Conservation (phyloP, 2,888 invertebrate genomes). For the Rhamphomyia laevipes region DNA sequence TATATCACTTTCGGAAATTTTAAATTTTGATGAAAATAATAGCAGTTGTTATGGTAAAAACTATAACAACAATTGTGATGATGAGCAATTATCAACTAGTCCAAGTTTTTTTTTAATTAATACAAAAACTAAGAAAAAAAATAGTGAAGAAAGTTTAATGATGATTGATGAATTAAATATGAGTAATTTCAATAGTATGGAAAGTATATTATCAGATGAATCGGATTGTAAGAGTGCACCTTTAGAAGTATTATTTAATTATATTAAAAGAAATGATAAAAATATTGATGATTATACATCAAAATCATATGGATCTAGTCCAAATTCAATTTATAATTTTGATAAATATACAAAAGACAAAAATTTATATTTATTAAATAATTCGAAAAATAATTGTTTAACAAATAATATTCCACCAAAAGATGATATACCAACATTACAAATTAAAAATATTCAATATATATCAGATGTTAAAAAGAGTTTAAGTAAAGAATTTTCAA, state of each 20-base stretch:
- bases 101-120: conserved; percentile 73
- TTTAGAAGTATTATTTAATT: conserved; percentile 53
- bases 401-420: conserved; percentile 13
- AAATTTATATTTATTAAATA: conserved; percentile 28
- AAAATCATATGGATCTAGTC: conserved; percentile 53
- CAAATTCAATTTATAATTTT: conserved; percentile 45
- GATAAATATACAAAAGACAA: conserved; percentile 36
- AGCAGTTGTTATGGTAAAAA: background rate
- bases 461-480: conserved; percentile 34
- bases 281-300: conserved; percentile 41
- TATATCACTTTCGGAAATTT: conserved; percentile 45
- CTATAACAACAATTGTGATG: conserved; percentile 16
- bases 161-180: conserved; percentile 59
- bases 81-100: conserved; percentile 53
- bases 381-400: conserved; percentile 30
- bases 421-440: conserved; percentile 34
- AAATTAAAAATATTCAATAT: conserved; percentile 34
- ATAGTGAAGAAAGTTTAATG: conserved; percentile 66
- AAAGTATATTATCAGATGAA: conserved; percentile 70
- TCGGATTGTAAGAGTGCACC: conserved; percentile 71
- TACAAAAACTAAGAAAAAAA: conserved; percentile 40
- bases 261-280: conserved; percentile 23
- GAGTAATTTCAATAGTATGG: conserved; percentile 63
- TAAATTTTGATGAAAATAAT: conserved; percentile 21
- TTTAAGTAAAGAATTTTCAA: conserved; percentile 36